Percentiles rank a stretch among this genome's conserved stretches.
Conservation (phyloP, 92 coral and sea anemone genomes). For the Heteractis magnifica region DNA sequence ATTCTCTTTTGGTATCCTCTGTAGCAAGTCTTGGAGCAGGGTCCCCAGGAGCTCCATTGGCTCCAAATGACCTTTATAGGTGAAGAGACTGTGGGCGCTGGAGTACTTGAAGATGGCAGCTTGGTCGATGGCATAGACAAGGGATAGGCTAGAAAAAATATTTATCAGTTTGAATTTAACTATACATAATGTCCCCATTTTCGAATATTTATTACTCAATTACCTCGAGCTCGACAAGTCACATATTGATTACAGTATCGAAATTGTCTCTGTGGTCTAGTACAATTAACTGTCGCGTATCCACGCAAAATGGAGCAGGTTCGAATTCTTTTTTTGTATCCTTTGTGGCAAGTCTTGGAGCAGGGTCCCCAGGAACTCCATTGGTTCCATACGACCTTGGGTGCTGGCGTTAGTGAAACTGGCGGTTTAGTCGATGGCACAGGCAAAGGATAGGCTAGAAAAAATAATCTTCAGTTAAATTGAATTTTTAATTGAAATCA, state of each 20-base stretch:
- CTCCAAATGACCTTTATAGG: background rate
- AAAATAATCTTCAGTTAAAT: background rate
- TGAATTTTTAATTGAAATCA: no score
- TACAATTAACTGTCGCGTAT: background rate
- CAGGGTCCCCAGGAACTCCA: slow-evolving; percentile 14
- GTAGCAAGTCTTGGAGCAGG: slow-evolving; percentile 20
- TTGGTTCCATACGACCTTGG: slow-evolving; percentile 6
- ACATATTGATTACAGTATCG: background rate
- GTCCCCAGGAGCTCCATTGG: slow-evolving; percentile 15
- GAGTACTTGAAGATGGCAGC: background rate
- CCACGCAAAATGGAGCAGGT: background rate
- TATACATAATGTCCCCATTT: no score
- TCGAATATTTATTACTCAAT: no score
- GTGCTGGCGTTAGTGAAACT: background rate
- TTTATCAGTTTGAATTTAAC: no score
- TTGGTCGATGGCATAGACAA: background rate
- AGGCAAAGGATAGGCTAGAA: background rate
- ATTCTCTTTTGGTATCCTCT: slow-evolving; percentile 5
- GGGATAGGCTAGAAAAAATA: background rate
- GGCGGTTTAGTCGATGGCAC: background rate
- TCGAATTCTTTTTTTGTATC: slow-evolving; percentile 2
- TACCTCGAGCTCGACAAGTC: background rate
- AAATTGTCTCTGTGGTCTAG: background rate
- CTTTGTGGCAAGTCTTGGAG: slow-evolving; percentile 19
- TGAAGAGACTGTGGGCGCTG: background rate